Base-by-base conservation (phyloP, 1,140 invertebrate genomes). In the Neelides sp. region DNA sequence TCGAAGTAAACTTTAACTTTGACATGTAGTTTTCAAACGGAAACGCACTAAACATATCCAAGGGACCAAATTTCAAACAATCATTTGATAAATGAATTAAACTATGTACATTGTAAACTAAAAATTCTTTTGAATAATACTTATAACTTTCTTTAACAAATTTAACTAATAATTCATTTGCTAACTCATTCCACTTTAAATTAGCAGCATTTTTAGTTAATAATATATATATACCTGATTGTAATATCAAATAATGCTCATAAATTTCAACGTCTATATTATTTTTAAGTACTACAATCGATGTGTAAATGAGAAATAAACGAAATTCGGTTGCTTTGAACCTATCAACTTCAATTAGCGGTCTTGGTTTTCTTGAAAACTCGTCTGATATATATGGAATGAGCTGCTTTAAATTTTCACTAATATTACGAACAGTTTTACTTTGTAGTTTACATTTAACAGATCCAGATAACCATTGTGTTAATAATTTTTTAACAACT, bases 61-160 rank as follows among this genome's bases (percentile, higher is more conserved):
- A 51, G 23, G 57, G 30, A 7, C 68, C 68, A 64, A 64, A 66
- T n/a, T 55, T 52, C 59, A 54, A 51, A 15, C 64, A 65, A 63
- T 73, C 68, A 50, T 64, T 57, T 37, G 61, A 45, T 30, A 73
- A 50, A 62, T 72, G 70, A 5, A 48, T 4, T 70, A 67, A 7
- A 48, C 26, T 4, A n/a, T n/a, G n/a, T n/a, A n/a, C n/a, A n/a
- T n/a, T n/a, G n/a, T n/a, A n/a, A n/a, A n/a, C n/a, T n/a, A 36
- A 3, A 36, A 22, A 10, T 17, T 8, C 13, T 26, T 37, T 12
- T 4, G 28, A 28, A 48, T 48, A 48, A 19, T 17, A 10, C 22
- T 20, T 17, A 15, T 3, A 4, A 4, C 4, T 20, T 24, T 36
- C 20, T n/a, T n/a, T n/a, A n/a, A n/a, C n/a, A n/a, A n/a, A n/a